Evolutionary conservation across 2,888 invertebrate genomes (phyloP).

Genomic region (Drosophila fungiperda): DNA sequence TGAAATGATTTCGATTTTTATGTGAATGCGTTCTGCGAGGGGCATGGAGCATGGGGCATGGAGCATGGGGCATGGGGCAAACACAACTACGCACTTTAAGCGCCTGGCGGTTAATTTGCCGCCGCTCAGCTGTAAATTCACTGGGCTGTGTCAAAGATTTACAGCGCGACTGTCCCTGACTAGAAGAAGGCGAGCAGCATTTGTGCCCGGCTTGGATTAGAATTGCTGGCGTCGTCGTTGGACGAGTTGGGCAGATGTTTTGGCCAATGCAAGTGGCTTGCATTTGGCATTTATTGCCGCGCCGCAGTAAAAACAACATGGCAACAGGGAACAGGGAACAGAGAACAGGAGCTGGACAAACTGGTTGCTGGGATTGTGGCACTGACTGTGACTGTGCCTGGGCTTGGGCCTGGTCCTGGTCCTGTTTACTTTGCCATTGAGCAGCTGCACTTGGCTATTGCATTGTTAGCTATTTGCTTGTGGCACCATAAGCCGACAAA

Average conservation of each 20-base stretch:
- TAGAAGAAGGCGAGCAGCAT: constrained; percentile 4
- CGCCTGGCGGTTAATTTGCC: constrained; percentile 66
- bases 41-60: neutral
- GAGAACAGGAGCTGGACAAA: neutral
- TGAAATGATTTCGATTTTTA: constrained; percentile 54
- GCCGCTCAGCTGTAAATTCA: constrained; percentile 77
- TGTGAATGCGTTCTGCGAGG: neutral
- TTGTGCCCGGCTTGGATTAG: constrained; percentile 30
- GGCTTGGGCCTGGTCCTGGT: neutral
- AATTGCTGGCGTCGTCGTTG: constrained; percentile 3
- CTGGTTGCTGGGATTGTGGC: neutral
- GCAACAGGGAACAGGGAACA: constrained; percentile 1
- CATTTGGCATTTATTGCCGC: constrained; percentile 77
- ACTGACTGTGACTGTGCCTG: constrained; percentile 15
- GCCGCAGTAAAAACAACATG: constrained; percentile 9
- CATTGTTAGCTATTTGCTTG: constrained; percentile 64
- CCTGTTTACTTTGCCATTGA: constrained; percentile 62
- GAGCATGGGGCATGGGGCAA: constrained; percentile 23
- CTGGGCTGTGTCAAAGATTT: constrained; percentile 78
- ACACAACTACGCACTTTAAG: constrained; percentile 73
- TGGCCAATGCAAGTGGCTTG: constrained; percentile 61
- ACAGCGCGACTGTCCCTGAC: constrained; percentile 51
- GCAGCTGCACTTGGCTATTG: constrained; percentile 73
- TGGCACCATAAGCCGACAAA: constrained; percentile 62
- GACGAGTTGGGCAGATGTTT: constrained; percentile 64